Evolutionary conservation across 2,797 vertebrate genomes (phyloP).

Genomic region (Spea hammondii): DNA sequence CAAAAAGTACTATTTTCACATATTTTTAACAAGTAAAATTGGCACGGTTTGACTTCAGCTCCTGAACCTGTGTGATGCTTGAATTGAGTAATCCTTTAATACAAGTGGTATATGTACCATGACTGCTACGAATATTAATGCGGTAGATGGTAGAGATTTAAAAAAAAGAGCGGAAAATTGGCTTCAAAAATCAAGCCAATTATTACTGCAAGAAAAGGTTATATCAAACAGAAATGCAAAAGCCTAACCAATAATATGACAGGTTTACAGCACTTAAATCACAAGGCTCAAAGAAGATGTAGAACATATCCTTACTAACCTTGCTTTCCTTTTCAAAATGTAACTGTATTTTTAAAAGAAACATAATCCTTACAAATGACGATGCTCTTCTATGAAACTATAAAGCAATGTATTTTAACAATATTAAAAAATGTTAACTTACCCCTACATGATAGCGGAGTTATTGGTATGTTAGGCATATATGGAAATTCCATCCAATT

Average conservation of each 20-base stretch:
- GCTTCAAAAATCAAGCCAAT: slow-evolving; percentile 28
- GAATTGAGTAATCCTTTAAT: slow-evolving; percentile 41
- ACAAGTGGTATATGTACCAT: slow-evolving; percentile 43
- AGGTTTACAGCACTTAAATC: slow-evolving; percentile 23
- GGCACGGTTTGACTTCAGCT: slow-evolving; percentile 9
- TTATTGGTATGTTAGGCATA: too few species aligned
- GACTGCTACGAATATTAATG: slow-evolving; percentile 38
- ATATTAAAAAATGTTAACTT: too few species aligned
- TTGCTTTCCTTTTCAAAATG: background rate
- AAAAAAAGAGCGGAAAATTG: slow-evolving; percentile 27
- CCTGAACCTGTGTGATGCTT: slow-evolving; percentile 30
- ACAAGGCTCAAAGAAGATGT: slow-evolving; percentile 3
- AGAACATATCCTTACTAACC: background rate
- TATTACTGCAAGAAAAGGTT: slow-evolving; percentile 27
- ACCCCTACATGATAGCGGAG: too few species aligned
- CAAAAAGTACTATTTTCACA: too few species aligned
- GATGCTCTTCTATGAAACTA: too few species aligned
- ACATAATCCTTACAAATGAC: too few species aligned
- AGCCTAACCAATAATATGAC: slow-evolving; percentile 35
- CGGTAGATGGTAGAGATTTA: slow-evolving; percentile 24
- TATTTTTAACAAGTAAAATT: slow-evolving; percentile 26
- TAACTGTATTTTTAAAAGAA: too few species aligned
- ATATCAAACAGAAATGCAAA: slow-evolving; percentile 19
- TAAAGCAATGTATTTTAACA: too few species aligned
- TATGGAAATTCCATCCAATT: too few species aligned